Evolutionary conservation across 2,113 vertebrate species (phyloP), one percentile per base, ranked within the genome.

Genomic region (Podiceps cristatus): DNA sequence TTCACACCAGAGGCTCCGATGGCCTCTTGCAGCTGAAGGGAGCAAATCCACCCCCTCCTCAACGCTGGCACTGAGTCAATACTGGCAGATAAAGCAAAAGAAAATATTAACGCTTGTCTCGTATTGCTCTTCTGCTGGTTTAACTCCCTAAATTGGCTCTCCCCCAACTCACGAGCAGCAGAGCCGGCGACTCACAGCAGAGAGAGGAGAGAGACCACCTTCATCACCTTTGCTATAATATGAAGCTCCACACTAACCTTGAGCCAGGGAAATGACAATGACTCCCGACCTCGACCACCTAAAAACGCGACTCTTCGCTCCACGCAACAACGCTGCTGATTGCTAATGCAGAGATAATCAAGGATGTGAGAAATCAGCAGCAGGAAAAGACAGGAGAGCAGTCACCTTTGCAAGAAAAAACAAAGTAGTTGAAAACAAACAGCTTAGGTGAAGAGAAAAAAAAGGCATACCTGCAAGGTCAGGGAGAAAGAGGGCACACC

Each of bases 381-480:
- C 0, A 37, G 16, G 16, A 24, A 40, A 56, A 50, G 31, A 42
- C 7, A 44, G 44, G 56, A 37, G 44, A 62, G 40, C 59, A 90
- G 40, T 64, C 64, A 72, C 53, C 53, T 82, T 86, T 9, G 18
- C 4, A 17, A 29, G 10, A 56, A 85, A 92, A 1, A 64, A 49
- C 16, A 11, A 23, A 79, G 19, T 1, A 63, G 17, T 5, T 13
- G 31, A 86, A 59, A 92, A 68, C 1, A 13, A 85, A 23, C 3
- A 84, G 62, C 13, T 42, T 11, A 22, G 69, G 33, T 24, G 62
- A 56, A 72, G 50, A 69, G 35, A 74, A 74, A 59, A 76, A 81
- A 55, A 69, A 86, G 11, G 20, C 87, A 13, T 74, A 71, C 88
- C 90, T 97, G 85, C 81, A 95, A 92, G 76, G 85, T 88, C 88